Evolutionary conservation across 2,797 vertebrate species (phyloP).

Genomic region (Chelidonichthys spinosus): DNA sequence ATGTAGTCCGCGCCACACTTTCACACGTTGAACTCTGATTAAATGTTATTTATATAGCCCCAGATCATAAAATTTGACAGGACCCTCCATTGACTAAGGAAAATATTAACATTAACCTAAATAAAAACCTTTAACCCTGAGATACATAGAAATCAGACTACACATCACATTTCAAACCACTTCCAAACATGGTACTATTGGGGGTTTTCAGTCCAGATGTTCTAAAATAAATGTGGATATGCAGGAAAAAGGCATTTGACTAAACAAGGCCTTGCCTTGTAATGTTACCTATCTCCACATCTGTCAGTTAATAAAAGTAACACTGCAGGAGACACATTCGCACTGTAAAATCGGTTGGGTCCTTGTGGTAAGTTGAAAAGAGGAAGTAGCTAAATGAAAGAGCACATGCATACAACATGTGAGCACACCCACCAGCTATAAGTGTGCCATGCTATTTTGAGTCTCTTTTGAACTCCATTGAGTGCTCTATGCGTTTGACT

Average conservation of each 20-base stretch:
- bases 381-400: conserved; percentile 50
- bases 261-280: too few species aligned
- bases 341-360: conserved; percentile 1
- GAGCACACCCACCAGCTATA: conserved; percentile 50
- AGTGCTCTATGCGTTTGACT: conserved; percentile 44
- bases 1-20: background rate
- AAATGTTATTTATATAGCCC: too few species aligned
- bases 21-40: background rate
- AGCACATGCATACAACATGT: conserved; percentile 45
- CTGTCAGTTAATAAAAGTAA: conserved; percentile 18
- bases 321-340: conserved; percentile 17
- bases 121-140: too few species aligned
- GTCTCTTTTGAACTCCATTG: conserved; percentile 51
- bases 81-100: too few species aligned
- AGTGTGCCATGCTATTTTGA: conserved; percentile 61
- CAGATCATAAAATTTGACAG: too few species aligned
- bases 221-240: background rate
- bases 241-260: too few species aligned
- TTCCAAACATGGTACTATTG: background rate
- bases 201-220: background rate
- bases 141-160: background rate
- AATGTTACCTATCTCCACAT: background rate
- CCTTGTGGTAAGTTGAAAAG: conserved; percentile 36
- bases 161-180: background rate
- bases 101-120: too few species aligned